These are phyloP conservation scores for Polydrusus cervinus DNA, from an alignment of 2,888 invertebrate genomes.

Conservation along the genomic window DNA sequence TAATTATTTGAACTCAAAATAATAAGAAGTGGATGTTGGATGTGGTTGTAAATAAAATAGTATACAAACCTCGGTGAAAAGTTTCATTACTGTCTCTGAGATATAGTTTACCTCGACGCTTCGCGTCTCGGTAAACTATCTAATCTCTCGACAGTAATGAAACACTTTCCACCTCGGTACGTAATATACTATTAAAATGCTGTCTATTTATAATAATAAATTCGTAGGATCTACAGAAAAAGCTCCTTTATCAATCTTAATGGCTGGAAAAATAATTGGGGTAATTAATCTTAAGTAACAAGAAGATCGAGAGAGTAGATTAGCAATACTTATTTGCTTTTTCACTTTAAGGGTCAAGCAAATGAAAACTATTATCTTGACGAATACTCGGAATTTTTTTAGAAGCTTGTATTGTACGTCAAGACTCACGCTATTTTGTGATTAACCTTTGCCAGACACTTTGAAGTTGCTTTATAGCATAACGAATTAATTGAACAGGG, in stretches of 20 bases:
- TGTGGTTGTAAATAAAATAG: too few species aligned
- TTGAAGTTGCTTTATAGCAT: slow-evolving; percentile 29
- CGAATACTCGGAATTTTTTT: slow-evolving; percentile 46
- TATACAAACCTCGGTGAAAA: too few species aligned
- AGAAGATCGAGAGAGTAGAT: slow-evolving; percentile 40
- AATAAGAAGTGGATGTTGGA: too few species aligned
- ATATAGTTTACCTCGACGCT: too few species aligned
- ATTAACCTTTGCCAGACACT: slow-evolving; percentile 47
- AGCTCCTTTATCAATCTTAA: slow-evolving; percentile 39
- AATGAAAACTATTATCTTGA: slow-evolving; percentile 51
- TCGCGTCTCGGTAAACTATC: too few species aligned
- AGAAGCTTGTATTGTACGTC: slow-evolving; percentile 21
- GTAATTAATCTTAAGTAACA: slow-evolving; percentile 45
- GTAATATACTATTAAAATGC: too few species aligned
- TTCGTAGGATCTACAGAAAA: slow-evolving; percentile 6
- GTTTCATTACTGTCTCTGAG: too few species aligned
- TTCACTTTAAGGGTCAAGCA: slow-evolving; percentile 49
- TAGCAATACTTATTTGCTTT: slow-evolving; percentile 45
- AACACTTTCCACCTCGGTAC: too few species aligned
- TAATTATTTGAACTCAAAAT: too few species aligned
- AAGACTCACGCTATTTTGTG: slow-evolving; percentile 44
- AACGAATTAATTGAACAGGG: slow-evolving; percentile 45
- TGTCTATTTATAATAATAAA: background rate
- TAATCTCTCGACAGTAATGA: too few species aligned
- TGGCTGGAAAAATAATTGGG: slow-evolving; percentile 40